Conservation (phyloP, 2,888 invertebrate genomes). For the Fabriciana adippe region DNA sequence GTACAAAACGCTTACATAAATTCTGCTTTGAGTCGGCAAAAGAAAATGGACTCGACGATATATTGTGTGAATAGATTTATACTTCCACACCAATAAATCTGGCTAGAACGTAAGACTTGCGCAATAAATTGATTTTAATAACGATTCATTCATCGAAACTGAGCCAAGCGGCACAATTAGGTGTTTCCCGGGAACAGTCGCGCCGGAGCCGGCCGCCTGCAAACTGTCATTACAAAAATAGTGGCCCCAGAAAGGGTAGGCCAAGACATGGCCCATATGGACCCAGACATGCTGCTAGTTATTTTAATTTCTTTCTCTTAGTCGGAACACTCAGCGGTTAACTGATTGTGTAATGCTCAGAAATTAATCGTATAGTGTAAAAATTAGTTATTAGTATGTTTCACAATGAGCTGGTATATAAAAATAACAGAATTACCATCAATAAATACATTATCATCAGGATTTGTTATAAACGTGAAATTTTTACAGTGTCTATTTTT, state of each 20-base stretch:
- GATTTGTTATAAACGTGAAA: too few relatives aligned
- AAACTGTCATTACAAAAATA: slow-evolving; percentile 80
- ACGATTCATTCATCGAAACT: slow-evolving; percentile 59
- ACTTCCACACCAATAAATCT: slow-evolving; percentile 41
- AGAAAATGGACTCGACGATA: slow-evolving; percentile 38
- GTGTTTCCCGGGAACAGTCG: slow-evolving; percentile 65
- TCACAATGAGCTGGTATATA: too few relatives aligned
- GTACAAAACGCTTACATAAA: slow-evolving; percentile 26
- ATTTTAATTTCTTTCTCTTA: slow-evolving; percentile 67
- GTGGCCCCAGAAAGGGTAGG: slow-evolving; percentile 79
- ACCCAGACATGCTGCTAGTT: slow-evolving; percentile 51
- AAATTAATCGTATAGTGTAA: slow-evolving; percentile 10
- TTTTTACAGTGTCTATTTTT: too few relatives aligned
- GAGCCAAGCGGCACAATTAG: slow-evolving; percentile 62
- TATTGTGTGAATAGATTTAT: slow-evolving; percentile 43
- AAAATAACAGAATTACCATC: too few relatives aligned
- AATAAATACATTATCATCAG: too few relatives aligned
- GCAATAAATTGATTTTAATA: slow-evolving; percentile 49
- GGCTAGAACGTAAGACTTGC: slow-evolving; percentile 38
- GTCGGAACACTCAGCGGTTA: slow-evolving; percentile 41
- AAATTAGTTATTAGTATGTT: too few relatives aligned
- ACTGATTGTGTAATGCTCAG: slow-evolving; percentile 34
- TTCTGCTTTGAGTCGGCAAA: slow-evolving; percentile 30
- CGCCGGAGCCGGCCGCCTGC: slow-evolving; percentile 63
- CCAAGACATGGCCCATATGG: slow-evolving; percentile 75